Percentiles rank a stretch among this genome's conserved stretches.
These are phyloP conservation scores for Zaprionus capensis DNA, from an alignment of 1,140 invertebrate genomes.

Conservation along the genomic window DNA sequence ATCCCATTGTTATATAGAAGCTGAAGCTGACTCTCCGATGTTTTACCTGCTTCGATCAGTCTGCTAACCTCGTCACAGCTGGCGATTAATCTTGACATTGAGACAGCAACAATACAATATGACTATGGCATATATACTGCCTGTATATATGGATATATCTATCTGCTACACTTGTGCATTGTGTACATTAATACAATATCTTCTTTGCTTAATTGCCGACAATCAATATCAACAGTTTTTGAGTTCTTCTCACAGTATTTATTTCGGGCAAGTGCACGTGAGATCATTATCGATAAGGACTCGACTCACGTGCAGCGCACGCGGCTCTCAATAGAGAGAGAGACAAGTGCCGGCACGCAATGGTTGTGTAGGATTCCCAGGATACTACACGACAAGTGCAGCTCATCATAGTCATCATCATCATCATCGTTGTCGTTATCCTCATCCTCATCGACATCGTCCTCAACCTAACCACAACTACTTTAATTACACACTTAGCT, in stretches of 20 bases:
- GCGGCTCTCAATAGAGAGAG: slow-evolving; percentile 63
- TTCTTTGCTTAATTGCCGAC: slow-evolving; percentile 50
- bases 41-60: slow-evolving; percentile 52
- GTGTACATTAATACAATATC: slow-evolving; percentile 55
- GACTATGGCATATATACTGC: background rate
- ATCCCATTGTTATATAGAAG: slow-evolving; percentile 77
- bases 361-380: slow-evolving; percentile 43
- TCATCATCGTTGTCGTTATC: slow-evolving; percentile 33
- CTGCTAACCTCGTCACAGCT: slow-evolving; percentile 75
- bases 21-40: slow-evolving; percentile 21
- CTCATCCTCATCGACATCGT: slow-evolving; percentile 44
- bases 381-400: slow-evolving; percentile 69
- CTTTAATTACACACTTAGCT: slow-evolving; percentile 76
- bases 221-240: slow-evolving; percentile 62
- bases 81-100: slow-evolving; percentile 83
- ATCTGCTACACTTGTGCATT: background rate
- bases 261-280: slow-evolving; percentile 49
- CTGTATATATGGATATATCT: background rate
- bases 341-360: slow-evolving; percentile 48
- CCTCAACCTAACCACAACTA: slow-evolving; percentile 64
- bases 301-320: slow-evolving; percentile 70
- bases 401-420: slow-evolving; percentile 49
- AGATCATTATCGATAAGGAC: slow-evolving; percentile 63
- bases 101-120: slow-evolving; percentile 36
- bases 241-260: slow-evolving; percentile 56